These are phyloP conservation scores for Silurus glanis DNA, from an alignment of 2,113 vertebrate species.

Conservation along the genomic window DNA sequence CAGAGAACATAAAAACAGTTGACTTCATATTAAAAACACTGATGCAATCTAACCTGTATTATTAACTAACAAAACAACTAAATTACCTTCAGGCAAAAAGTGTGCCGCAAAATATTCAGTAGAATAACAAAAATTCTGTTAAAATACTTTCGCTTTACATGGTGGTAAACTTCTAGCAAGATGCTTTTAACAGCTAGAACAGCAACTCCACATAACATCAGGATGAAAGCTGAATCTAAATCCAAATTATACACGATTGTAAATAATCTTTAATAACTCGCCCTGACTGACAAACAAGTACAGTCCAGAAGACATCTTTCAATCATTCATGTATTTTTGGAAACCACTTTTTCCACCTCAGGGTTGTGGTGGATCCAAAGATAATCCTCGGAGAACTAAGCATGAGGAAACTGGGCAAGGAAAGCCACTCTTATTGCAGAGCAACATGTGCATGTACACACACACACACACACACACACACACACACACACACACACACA, in stretches of 20 bases:
- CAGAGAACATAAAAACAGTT: background rate
- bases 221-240: background rate
- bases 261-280: background rate
- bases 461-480: background rate
- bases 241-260: background rate
- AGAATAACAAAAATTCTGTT: background rate
- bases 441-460: background rate
- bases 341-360: background rate
- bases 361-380: background rate
- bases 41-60: background rate
- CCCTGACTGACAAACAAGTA: background rate
- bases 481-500: background rate
- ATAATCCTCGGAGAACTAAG: background rate
- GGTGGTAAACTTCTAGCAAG: background rate
- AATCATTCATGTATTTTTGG: background rate
- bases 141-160: too few relatives aligned
- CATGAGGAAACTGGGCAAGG: background rate
- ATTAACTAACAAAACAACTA: too few relatives aligned
- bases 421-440: background rate
- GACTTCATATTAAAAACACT: background rate
- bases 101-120: background rate
- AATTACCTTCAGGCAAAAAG: too few relatives aligned
- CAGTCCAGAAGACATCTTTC: background rate
- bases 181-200: background rate
- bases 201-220: background rate